Evolutionary conservation across 1,140 invertebrate genomes (phyloP).

Genomic region (Centruroides vittatus): DNA sequence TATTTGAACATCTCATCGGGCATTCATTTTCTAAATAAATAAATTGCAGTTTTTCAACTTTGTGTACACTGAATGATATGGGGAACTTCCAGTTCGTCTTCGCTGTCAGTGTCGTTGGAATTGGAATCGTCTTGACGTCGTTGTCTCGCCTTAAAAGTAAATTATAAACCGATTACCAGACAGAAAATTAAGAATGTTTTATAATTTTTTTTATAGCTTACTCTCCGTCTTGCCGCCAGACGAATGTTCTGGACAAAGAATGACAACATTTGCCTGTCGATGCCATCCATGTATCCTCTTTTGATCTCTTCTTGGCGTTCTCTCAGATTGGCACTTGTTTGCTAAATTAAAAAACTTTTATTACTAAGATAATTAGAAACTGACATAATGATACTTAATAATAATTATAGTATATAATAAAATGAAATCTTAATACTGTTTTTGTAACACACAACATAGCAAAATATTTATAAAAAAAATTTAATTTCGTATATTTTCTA

Average conservation of each 20-base stretch:
- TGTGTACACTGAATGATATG: not conserved
- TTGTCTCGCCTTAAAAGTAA: not conserved
- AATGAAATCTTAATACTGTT: no score
- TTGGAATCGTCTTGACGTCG: not conserved
- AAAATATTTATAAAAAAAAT: no score
- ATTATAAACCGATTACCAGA: not conserved
- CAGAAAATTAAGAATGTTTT: not conserved
- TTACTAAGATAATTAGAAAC: no score
- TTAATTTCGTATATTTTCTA: no score
- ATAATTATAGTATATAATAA: no score
- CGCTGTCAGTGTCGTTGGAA: not conserved
- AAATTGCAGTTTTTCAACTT: not conserved
- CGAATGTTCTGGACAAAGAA: conserved; percentile 38
- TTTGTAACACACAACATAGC: no score
- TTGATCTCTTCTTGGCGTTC: conserved; percentile 32
- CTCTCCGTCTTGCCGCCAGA: conserved; percentile 21
- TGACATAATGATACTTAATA: no score
- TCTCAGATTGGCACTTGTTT: conserved; percentile 33
- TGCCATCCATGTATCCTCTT: conserved; percentile 30
- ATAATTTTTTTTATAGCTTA: not conserved
- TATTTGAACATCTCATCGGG: no score
- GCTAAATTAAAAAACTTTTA: conserved; percentile 13
- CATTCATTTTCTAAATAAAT: not conserved
- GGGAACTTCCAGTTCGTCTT: not conserved
- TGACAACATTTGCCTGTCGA: conserved; percentile 41